These are phyloP conservation scores for Chalcis sispes DNA, from an alignment of 2,888 invertebrate species.

Conservation along the genomic window DNA sequence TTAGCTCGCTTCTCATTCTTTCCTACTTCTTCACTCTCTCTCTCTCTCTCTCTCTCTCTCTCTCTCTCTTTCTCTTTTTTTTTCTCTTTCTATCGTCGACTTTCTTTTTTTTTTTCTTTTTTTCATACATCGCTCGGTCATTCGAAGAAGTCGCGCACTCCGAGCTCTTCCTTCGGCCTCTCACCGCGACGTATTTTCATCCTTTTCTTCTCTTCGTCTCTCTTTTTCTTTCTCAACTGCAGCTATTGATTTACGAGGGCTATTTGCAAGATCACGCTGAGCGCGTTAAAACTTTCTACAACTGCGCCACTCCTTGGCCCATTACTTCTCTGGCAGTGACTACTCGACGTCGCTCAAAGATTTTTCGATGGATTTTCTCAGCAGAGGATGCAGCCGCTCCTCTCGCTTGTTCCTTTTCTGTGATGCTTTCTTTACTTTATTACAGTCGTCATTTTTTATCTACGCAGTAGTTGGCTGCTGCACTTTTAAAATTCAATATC, in stretches of 20 bases:
- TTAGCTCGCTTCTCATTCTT: conserved; percentile 59
- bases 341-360: conserved; percentile 23
- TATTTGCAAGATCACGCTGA: conserved; percentile 74
- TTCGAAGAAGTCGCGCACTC: conserved; percentile 12
- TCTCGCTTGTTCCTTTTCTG: conserved; percentile 1
- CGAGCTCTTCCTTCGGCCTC: conserved; percentile 34
- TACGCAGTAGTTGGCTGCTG: too few species aligned
- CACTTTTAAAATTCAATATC: too few species aligned
- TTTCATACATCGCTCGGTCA: not conserved
- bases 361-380: conserved; percentile 19
- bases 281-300: conserved; percentile 71
- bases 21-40: conserved; percentile 5
- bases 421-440: too few species aligned
- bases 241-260: conserved; percentile 73
- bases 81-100: too few species aligned
- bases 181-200: too few species aligned
- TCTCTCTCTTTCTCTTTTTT: not conserved
- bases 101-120: conserved; percentile 8
- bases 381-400: not conserved
- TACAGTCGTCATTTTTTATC: too few species aligned
- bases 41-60: conserved; percentile 1
- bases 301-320: conserved; percentile 62
- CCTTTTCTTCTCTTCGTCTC: not conserved
- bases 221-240: conserved; percentile 27
- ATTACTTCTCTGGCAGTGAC: conserved; percentile 49